Evolutionary conservation across 2,888 invertebrate species (phyloP).

Genomic region (Rhagonycha fulva): DNA sequence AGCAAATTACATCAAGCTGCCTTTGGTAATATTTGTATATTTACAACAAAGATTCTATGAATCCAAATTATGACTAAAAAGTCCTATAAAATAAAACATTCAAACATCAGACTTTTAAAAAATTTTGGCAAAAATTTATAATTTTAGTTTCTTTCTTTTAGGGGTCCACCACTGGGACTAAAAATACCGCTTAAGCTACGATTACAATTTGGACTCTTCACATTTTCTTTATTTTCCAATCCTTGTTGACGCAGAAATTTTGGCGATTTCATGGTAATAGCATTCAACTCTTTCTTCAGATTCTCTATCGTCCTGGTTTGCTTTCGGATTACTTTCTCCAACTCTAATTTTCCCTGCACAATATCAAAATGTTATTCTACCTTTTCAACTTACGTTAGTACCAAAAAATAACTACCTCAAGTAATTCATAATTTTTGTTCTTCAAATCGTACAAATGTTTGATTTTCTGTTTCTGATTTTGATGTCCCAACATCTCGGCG

Average conservation of each 20-base stretch:
- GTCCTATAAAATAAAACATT: neutral
- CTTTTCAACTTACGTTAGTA: neutral
- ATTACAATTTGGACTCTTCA: slow-evolving; percentile 51
- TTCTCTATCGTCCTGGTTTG: slow-evolving; percentile 55
- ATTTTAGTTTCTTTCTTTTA: slow-evolving; percentile 54
- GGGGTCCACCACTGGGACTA: slow-evolving; percentile 54
- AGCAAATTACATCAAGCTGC: neutral
- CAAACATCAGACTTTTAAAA: slow-evolving; percentile 1
- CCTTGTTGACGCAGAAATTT: slow-evolving; percentile 46
- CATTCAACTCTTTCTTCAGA: slow-evolving; percentile 45
- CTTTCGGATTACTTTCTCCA: slow-evolving; percentile 42
- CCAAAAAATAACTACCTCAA: slow-evolving; percentile 52
- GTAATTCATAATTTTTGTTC: slow-evolving; percentile 53
- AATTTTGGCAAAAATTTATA: neutral
- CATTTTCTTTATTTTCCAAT: slow-evolving; percentile 57
- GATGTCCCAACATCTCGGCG: slow-evolving; percentile 65
- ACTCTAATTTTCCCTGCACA: slow-evolving; percentile 45
- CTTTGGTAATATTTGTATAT: neutral
- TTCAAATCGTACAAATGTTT: slow-evolving; percentile 60
- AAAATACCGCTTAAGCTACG: slow-evolving; percentile 45
- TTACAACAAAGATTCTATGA: neutral
- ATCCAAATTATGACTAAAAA: neutral
- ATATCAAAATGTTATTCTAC: slow-evolving; percentile 1
- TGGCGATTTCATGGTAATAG: slow-evolving; percentile 43
- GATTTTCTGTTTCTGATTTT: slow-evolving; percentile 68